A percentile compares a stretch with the other conserved stretches of the same genome.
Evolutionary conservation across 2,797 vertebrate species (phyloP).

Genomic region (Pangasius djambal): DNA sequence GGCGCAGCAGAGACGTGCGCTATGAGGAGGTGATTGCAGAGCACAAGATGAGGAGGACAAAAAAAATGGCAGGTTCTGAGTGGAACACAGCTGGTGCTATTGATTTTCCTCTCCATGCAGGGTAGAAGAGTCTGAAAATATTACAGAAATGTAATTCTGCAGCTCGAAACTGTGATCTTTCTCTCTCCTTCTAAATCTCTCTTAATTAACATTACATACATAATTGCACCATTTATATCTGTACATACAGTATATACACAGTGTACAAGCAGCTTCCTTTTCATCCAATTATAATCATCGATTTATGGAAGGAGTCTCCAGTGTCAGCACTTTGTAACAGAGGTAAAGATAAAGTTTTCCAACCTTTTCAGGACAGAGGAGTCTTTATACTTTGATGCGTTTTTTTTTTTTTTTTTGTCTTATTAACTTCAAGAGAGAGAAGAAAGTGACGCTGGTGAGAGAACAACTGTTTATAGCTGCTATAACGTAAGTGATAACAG

Average conservation of each 20-base stretch:
- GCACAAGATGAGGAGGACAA: conserved; percentile 4
- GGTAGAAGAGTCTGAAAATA: not conserved
- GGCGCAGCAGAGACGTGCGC: conserved; percentile 42
- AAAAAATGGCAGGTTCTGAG: not conserved
- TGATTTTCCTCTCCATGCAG: not conserved
- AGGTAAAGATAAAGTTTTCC: not conserved
- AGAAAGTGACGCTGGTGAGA: not conserved
- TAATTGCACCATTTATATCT: not conserved
- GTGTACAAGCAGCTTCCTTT: not conserved
- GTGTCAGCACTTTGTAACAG: not conserved
- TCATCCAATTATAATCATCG: not conserved
- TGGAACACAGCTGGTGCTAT: not conserved
- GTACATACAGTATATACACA: not conserved
- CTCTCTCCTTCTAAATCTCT: not conserved
- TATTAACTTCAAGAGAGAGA: not conserved
- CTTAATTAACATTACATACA: not conserved
- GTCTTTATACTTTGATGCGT: not conserved
- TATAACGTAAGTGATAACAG: not conserved
- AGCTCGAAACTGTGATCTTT: not conserved
- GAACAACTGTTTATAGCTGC: too few species aligned
- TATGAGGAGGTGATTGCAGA: conserved; percentile 38
- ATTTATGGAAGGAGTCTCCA: not conserved
- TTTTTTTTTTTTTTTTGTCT: not conserved
- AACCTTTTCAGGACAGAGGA: not conserved
- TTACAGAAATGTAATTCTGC: not conserved